Conservation (phyloP, 2,113 vertebrate species). For the Phasianus colchicus region DNA sequence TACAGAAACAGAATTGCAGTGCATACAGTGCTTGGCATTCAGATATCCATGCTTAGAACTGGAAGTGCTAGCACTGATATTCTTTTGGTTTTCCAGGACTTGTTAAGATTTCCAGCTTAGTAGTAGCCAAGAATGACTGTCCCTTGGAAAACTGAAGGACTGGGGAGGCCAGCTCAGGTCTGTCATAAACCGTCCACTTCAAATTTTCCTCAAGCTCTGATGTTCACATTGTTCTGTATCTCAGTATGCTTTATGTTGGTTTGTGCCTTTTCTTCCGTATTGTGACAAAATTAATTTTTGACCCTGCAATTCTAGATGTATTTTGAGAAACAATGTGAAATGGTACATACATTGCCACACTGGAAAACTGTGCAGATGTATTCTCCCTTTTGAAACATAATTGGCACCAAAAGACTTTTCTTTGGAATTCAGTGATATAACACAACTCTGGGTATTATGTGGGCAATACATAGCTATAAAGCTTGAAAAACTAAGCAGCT, state of each 20-base stretch:
- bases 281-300: background rate
- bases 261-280: background rate
- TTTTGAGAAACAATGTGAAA: background rate
- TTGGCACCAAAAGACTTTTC: background rate
- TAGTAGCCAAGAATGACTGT: background rate
- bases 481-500: background rate
- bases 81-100: background rate
- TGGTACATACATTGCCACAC: fast-evolving
- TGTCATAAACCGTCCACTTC: fast-evolving
- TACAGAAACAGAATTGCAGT: background rate
- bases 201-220: background rate
- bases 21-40: background rate
- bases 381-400: background rate
- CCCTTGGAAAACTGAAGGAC: background rate
- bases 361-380: background rate
- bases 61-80: fast-evolving
- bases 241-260: fast-evolving
- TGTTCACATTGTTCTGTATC: background rate
- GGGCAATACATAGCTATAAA: background rate
- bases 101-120: background rate
- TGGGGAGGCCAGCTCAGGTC: background rate
- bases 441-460: fast-evolving
- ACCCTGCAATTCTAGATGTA: fast-evolving
- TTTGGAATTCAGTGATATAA: background rate
- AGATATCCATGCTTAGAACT: background rate